Conservation (phyloP, 1,140 invertebrate genomes). For the Drosophila subpulchrella region DNA sequence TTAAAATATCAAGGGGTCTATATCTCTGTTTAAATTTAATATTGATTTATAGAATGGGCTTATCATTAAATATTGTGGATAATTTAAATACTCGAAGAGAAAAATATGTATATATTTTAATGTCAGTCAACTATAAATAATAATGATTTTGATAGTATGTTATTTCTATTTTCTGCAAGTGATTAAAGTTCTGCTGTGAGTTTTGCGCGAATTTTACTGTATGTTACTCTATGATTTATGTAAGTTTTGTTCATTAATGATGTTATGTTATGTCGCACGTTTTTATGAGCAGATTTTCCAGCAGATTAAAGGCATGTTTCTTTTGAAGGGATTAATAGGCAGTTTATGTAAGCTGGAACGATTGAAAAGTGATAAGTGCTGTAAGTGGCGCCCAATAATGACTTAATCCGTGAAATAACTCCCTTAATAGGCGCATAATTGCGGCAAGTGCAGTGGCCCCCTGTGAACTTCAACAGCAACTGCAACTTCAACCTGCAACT, state of each 20-base stretch:
- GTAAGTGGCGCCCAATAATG: slow-evolving; percentile 23
- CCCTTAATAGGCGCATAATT: slow-evolving; percentile 13
- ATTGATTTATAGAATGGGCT: background rate
- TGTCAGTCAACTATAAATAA: no score
- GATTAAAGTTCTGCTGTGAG: no score
- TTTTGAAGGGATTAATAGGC: slow-evolving; percentile 13
- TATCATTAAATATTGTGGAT: background rate
- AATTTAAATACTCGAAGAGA: background rate
- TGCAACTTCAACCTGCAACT: slow-evolving; percentile 1
- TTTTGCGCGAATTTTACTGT: background rate
- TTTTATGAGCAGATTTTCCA: slow-evolving; percentile 5
- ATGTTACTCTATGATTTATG: slow-evolving; percentile 10
- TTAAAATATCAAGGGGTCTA: background rate
- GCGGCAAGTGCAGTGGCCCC: slow-evolving; percentile 25
- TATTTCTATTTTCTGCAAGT: background rate
- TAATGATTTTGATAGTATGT: background rate
- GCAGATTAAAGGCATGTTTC: slow-evolving; percentile 15
- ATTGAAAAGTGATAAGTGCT: slow-evolving; percentile 16
- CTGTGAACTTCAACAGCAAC: slow-evolving; percentile 6
- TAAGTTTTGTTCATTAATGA: slow-evolving; percentile 10
- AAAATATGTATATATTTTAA: background rate
- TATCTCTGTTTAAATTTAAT: background rate
- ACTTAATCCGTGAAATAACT: slow-evolving; percentile 9
- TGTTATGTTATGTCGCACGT: slow-evolving; percentile 1
- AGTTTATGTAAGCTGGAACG: slow-evolving; percentile 2